Base-by-base conservation (phyloP, 2,113 vertebrate genomes). In the Vidua macroura region DNA sequence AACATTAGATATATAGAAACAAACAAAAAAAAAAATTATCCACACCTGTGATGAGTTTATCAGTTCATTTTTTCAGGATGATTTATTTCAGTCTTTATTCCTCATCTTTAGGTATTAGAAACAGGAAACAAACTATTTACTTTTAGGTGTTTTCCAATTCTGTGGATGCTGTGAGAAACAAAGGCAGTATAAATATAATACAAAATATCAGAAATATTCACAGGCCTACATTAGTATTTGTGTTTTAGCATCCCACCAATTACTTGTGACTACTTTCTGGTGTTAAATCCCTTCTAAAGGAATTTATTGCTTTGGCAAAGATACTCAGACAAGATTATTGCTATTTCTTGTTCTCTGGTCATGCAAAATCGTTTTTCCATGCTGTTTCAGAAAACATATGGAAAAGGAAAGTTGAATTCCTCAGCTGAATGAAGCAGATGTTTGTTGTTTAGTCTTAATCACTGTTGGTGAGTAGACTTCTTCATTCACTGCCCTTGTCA, bases 361-460 rank as follows among this genome's bases (percentile, higher is more conserved):
- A 75, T 49, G 18, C 49, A 81, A 93, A 93, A 95, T 84, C 1
- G 0, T 74, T 95, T 92, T 84, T 79, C 83, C 39, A 44, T 86
- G 69, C 64, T 84, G 16, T 83, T 95, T 82, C 83, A 78, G 56
- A 88, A 91, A 94, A 83, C 92, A 86, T 77, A 81, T 92, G 86
- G 91, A 81, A 92, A 91, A 88, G 13, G 44, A 77, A 94, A 67
- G 68, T 51, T 81, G 62, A 88, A 96, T 94, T 94, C 86, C 69
- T 93, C 53, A 75, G 41, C 37, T 93, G 80, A 93, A 94, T 91
- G 62, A 88, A 92, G 69, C 91, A 96, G 73, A 78, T 96, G 80
- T 91, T 95, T 72, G 77, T n/a, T 88, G 62, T 91, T 95, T 89
- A 56, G 67, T 82, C 74, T 82, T 95, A 89, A 91, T 96, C 41